A percentile compares a stretch with the other conserved stretches of the same genome.
phyloP scores from a whole-genome alignment of 2,888 invertebrate species.

The Caenorhabditis becei region DNA sequence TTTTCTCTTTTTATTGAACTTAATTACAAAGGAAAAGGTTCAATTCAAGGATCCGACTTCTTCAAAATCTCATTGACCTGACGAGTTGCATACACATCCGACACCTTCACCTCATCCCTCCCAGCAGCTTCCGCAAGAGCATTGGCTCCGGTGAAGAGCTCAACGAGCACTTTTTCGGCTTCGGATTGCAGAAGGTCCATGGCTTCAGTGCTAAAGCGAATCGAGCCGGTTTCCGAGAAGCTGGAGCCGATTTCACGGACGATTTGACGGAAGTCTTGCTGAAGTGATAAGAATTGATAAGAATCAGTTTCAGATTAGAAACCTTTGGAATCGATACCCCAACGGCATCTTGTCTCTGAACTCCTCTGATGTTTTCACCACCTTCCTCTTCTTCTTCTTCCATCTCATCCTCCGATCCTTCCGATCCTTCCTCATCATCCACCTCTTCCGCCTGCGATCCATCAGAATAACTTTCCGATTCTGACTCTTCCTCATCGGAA shows the following conservation, averaged over 20 bases:
- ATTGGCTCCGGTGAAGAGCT: not conserved
- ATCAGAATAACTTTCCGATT: not conserved
- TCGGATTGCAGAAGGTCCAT: constrained; percentile 1
- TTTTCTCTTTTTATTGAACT: not conserved
- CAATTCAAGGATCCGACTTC: not conserved
- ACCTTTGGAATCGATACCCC: not conserved
- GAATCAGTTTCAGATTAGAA: too few species aligned
- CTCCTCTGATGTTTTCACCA: not conserved
- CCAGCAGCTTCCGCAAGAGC: not conserved
- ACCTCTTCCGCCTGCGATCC: not conserved
- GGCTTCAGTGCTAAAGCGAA: not conserved
- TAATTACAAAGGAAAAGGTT: not conserved
- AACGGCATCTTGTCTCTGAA: not conserved
- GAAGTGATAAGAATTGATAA: too few species aligned
- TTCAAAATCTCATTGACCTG: not conserved
- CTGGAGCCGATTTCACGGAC: not conserved
- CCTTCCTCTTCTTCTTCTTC: not conserved
- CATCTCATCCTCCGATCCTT: too few species aligned
- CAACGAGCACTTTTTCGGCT: constrained; percentile 1
- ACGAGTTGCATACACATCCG: not conserved
- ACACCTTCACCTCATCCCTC: not conserved
- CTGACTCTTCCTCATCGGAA: not conserved
- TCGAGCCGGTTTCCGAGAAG: not conserved
- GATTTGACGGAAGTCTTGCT: not conserved
- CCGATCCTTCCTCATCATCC: not conserved